phyloP scores from a whole-genome alignment of 2,888 invertebrate species.

The Crematogaster levior region DNA sequence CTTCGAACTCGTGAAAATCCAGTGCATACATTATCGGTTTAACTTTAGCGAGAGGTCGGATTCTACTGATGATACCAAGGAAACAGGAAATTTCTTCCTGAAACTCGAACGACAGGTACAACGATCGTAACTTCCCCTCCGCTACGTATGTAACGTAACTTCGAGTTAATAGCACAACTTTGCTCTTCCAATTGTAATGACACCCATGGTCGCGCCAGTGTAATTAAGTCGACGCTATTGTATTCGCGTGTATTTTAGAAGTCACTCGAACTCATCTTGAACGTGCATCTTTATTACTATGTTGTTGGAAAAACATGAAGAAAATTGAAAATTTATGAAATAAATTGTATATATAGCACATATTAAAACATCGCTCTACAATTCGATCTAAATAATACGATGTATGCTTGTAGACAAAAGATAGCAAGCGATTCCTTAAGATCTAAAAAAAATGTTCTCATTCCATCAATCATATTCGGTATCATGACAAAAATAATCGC shows the following conservation, averaged over 20 bases:
- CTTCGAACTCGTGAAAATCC: constrained; percentile 49
- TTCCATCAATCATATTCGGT: background rate
- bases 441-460: background rate
- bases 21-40: constrained; percentile 60
- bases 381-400: constrained; percentile 4
- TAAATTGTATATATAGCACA: background rate
- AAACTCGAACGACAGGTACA: constrained; percentile 38
- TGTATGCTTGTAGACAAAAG: background rate
- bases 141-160: background rate
- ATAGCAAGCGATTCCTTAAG: background rate
- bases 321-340: background rate
- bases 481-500: background rate
- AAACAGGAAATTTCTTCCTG: constrained; percentile 41
- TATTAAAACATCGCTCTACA: background rate
- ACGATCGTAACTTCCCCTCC: constrained; percentile 32
- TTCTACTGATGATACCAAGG: constrained; percentile 7
- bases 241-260: background rate
- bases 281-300: background rate
- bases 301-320: background rate
- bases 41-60: constrained; percentile 51
- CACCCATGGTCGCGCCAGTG: background rate
- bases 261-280: background rate
- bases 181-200: constrained; percentile 30
- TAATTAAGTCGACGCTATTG: constrained; percentile 25
- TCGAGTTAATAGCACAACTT: constrained; percentile 27